Evolutionary conservation across 2,888 invertebrate species (phyloP).

Genomic region (Mamestra brassicae): DNA sequence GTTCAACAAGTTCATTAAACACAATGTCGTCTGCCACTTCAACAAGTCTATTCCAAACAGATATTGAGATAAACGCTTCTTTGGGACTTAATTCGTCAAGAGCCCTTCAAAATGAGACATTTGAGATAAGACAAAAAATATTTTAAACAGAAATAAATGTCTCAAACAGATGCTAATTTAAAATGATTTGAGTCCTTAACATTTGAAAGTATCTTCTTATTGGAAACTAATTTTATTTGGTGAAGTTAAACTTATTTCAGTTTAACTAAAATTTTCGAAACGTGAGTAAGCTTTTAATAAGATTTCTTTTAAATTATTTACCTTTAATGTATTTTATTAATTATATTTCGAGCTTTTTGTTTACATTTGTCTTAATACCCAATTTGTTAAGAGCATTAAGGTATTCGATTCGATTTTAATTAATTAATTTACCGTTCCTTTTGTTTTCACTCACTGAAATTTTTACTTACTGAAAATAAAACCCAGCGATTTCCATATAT

Average conservation of each 20-base stretch:
- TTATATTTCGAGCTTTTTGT: not conserved
- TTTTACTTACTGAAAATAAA: not conserved
- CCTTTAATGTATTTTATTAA: not conserved
- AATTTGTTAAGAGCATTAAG: slow-evolving; percentile 18
- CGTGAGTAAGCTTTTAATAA: not conserved
- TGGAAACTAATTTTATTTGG: slow-evolving; percentile 5
- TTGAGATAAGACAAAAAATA: not conserved
- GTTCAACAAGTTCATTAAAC: not conserved
- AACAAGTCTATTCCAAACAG: not conserved
- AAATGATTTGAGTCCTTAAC: slow-evolving; percentile 2
- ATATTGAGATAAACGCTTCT: not conserved
- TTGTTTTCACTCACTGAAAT: not conserved
- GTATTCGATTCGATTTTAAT: not conserved
- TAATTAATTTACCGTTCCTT: not conserved
- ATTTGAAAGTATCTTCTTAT: slow-evolving; percentile 9
- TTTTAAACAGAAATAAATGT: not conserved
- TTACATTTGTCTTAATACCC: slow-evolving; percentile 10
- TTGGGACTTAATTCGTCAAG: not conserved
- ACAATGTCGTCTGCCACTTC: not conserved
- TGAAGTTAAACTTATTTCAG: not conserved
- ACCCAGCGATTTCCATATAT: too few relatives aligned
- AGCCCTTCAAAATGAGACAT: not conserved
- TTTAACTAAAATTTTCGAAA: not conserved
- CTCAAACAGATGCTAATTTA: slow-evolving; percentile 8
- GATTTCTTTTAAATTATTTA: not conserved